Evolutionary conservation across 64 coral and sea anemone genomes (phyloP), one percentile per base, ranked within the genome.

Genomic region (Catalaphyllia jardinei): DNA sequence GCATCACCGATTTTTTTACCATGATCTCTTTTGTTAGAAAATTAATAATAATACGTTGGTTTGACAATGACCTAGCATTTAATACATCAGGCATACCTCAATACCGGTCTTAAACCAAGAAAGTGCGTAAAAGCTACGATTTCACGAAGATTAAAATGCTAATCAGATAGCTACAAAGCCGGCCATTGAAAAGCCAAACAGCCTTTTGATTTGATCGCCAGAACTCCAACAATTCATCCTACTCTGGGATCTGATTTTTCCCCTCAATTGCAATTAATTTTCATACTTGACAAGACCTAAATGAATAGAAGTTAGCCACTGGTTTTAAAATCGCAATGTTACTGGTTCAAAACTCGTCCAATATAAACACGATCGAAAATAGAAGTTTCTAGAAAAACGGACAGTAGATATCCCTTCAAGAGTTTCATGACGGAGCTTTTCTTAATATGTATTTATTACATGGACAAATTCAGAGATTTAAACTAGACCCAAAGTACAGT

Each of bases 361-460:
- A 85, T 85, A 71, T 71, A 25, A 52, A 85, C 81, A 52, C 11
- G 35, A 71, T 46, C 11, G 71, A 71, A 80, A 65, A 50, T 67
- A 85, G 81, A 85, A 71, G 9, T 85, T 85, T 71, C 81, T 33
- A 71, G 80, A 62, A 29, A 42, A 71, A 18, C 22, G 62, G 11
- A 50, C 62, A 13, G 10, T 1, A 24, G 57, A 39, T 65, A 24
- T 67, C 39, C 60, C 0, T 18, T 42, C 18, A 19, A 11, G 24
- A n/a, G 65, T 85, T 28, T 64, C 16, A 28, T 22, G 63, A 85
- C 62, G 19, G 67, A 24, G 31, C 10, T 14, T 28, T 25, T 69
- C 65, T 57, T 57, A 57, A 57, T 57, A 57, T 38, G 55, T 38
- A 38, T 75, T 75, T 31, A 75, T 19, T 13, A 79, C 51, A 22